A percentile compares a stretch with the other conserved stretches of the same genome.
Evolutionary conservation across 2,113 vertebrate species (phyloP).

Genomic region (Lophius piscatorius): DNA sequence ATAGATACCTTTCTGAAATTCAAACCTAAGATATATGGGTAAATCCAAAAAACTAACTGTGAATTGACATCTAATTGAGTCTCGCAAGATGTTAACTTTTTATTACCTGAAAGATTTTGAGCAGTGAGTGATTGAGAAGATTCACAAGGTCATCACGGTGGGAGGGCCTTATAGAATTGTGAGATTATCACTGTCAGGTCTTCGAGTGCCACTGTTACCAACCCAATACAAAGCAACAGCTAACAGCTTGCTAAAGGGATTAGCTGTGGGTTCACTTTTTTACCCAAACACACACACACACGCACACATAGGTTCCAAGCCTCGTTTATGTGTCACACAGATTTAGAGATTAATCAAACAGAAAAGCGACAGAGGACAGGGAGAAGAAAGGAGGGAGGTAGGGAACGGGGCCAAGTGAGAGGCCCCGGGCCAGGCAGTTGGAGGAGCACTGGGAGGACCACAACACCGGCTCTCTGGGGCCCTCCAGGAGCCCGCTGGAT

Average conservation of each 20-base stretch:
- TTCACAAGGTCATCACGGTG: slow-evolving; percentile 46
- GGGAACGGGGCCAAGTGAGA: slow-evolving; percentile 43
- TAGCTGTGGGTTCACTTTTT: slow-evolving; percentile 62
- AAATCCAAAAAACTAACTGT: too few species aligned
- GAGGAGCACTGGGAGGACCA: slow-evolving; percentile 77
- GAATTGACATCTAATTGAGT: too few species aligned
- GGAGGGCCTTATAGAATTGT: slow-evolving; percentile 48
- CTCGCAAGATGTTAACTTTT: too few species aligned
- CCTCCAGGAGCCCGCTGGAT: slow-evolving; percentile 77
- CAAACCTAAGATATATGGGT: too few species aligned
- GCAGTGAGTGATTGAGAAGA: slow-evolving; percentile 27
- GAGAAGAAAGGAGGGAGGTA: slow-evolving; percentile 30
- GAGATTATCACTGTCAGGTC: slow-evolving; percentile 56
- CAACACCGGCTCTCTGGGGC: slow-evolving; percentile 82
- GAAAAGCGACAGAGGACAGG: slow-evolving; percentile 63
- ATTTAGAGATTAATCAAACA: slow-evolving; percentile 84
- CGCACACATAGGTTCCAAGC: slow-evolving; percentile 29
- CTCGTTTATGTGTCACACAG: slow-evolving; percentile 72
- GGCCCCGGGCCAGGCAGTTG: slow-evolving; percentile 68
- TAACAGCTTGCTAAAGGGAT: slow-evolving; percentile 70
- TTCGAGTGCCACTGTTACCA: slow-evolving; percentile 51
- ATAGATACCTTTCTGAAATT: too few species aligned
- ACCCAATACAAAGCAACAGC: slow-evolving; percentile 49
- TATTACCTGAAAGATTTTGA: slow-evolving; percentile 27
- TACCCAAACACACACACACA: slow-evolving; percentile 27